A percentile compares a stretch with the other conserved stretches of the same genome.
phyloP scores from a whole-genome alignment of 2,797 vertebrate genomes.

The Varecia variegata region DNA sequence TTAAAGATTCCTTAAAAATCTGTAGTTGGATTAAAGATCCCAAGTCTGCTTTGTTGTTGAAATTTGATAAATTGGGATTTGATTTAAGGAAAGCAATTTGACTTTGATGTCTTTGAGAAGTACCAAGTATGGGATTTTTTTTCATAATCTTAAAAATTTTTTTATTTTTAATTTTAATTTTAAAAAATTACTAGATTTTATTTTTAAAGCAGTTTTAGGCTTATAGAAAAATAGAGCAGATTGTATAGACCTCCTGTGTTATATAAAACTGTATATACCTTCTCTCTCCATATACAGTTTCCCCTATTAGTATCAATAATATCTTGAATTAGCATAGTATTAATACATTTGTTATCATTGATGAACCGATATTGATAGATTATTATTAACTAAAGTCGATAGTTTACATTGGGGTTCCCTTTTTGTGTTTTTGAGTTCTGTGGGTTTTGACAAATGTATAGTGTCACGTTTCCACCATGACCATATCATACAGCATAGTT shows the following conservation, averaged over 20 bases:
- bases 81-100: not conserved
- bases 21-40: not conserved
- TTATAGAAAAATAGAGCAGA: not conserved
- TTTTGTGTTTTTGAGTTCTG: not conserved
- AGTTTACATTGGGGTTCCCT: not conserved
- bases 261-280: not conserved
- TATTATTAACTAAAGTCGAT: not conserved
- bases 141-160: not conserved
- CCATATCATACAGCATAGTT: not conserved
- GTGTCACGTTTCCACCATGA: not conserved
- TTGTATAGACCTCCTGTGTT: not conserved
- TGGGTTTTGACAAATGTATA: not conserved
- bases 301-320: not conserved
- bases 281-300: not conserved
- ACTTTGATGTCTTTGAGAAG: not conserved
- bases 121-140: not conserved
- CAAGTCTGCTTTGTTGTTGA: slow-evolving; percentile 19
- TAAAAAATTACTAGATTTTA: not conserved
- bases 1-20: not conserved
- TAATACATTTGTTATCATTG: not conserved
- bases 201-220: not conserved
- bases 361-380: not conserved
- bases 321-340: not conserved
- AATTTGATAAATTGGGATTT: slow-evolving; percentile 15
- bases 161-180: not conserved